Evolutionary conservation across 2,888 invertebrate species (phyloP).

Genomic region (Morpho achilles): DNA sequence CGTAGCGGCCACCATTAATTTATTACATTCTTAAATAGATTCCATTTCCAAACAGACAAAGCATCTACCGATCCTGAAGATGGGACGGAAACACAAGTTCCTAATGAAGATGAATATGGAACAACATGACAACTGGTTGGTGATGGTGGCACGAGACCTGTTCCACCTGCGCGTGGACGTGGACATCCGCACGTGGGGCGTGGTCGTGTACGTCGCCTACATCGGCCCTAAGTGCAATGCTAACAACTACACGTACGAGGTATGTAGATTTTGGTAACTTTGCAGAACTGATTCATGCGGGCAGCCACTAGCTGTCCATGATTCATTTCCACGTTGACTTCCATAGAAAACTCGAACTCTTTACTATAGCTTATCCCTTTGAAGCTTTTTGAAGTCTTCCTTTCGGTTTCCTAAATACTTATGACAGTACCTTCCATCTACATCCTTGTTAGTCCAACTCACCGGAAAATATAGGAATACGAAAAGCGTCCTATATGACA

Average conservation of each 20-base stretch:
- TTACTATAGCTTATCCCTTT: too few relatives aligned
- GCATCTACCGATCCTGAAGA: constrained; percentile 52
- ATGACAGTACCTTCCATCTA: too few relatives aligned
- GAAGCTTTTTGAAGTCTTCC: too few relatives aligned
- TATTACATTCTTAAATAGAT: neutral
- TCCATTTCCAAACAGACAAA: constrained; percentile 37
- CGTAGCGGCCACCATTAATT: neutral
- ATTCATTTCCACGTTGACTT: too few relatives aligned
- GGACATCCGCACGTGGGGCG: constrained; percentile 55
- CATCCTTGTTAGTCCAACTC: too few relatives aligned
- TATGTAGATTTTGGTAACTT: constrained; percentile 19
- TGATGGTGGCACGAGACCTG: constrained; percentile 50
- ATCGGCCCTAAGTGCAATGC: constrained; percentile 65
- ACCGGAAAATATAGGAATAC: too few relatives aligned
- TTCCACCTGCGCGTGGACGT: constrained; percentile 62
- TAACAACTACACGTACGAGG: constrained; percentile 54
- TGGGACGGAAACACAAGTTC: constrained; percentile 51
- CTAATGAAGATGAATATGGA: constrained; percentile 54
- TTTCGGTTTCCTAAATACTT: too few relatives aligned
- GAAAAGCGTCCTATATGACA: too few relatives aligned
- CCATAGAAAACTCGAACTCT: too few relatives aligned
- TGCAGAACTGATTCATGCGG: too few relatives aligned
- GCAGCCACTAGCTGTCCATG: too few relatives aligned
- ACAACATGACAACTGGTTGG: constrained; percentile 58
- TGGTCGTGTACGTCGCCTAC: constrained; percentile 58